Conservation (phyloP, 2,113 vertebrate species). For the Lynx canadensis region DNA sequence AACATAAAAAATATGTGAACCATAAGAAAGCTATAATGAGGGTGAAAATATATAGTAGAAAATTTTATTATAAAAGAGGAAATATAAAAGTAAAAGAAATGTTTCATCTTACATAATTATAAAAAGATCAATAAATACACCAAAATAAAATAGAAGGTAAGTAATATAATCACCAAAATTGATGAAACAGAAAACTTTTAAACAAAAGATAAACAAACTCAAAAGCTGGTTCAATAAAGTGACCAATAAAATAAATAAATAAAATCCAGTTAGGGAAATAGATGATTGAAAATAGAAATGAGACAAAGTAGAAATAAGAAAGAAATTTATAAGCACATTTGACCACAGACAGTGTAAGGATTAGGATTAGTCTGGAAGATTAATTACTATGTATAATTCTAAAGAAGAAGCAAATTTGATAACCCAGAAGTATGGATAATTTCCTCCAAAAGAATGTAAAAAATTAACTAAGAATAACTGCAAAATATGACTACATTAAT, state of each 20-base stretch:
- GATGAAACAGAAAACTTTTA: not conserved
- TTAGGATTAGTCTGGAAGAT: not conserved
- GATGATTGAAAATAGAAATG: not conserved
- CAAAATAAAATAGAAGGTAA: constrained; percentile 1
- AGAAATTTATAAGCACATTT: not conserved
- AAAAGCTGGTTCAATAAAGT: constrained; percentile 17
- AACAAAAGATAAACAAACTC: not conserved
- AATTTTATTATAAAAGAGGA: not conserved
- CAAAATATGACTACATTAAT: not conserved
- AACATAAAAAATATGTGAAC: not conserved
- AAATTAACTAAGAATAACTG: not conserved
- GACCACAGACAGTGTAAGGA: not conserved
- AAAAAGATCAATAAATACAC: not conserved
- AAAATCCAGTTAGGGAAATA: constrained; percentile 15
- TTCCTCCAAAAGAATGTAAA: not conserved
- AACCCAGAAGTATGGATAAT: not conserved
- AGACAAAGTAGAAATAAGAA: constrained; percentile 13
- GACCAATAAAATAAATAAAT: not conserved
- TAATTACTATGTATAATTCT: not conserved
- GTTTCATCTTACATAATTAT: not conserved
- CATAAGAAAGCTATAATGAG: not conserved
- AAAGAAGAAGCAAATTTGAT: not conserved
- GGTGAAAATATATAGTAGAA: not conserved
- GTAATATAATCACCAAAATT: not conserved
- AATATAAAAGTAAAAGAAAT: constrained; percentile 9